A percentile compares a stretch with the other conserved stretches of the same genome.
phyloP scores from a whole-genome alignment of 2,888 invertebrate genomes.

The Platypus cylindrus region DNA sequence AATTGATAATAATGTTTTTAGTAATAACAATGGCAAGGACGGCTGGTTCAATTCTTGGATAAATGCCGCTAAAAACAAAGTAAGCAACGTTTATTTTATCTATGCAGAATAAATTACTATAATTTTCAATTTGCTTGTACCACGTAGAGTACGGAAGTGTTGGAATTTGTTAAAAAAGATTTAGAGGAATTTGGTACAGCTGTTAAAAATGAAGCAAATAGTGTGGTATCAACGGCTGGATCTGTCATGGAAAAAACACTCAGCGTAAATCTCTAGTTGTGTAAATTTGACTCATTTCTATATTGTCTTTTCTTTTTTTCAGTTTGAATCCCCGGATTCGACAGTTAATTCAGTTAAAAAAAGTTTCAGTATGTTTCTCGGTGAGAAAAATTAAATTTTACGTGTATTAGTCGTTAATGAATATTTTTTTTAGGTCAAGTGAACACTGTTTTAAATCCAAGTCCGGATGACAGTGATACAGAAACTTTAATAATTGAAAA shows the following conservation, averaged over 20 bases:
- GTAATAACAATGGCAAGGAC: constrained; percentile 16
- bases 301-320: constrained; percentile 21
- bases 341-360: constrained; percentile 59
- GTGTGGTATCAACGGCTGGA: constrained; percentile 52
- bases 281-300: neutral
- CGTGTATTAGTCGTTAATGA: constrained; percentile 1
- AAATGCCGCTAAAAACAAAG: constrained; percentile 35
- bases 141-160: constrained; percentile 54
- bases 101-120: neutral
- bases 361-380: constrained; percentile 57
- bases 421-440: constrained; percentile 46
- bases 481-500: constrained; percentile 55
- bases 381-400: constrained; percentile 28
- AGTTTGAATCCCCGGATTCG: constrained; percentile 61
- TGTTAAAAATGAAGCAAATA: constrained; percentile 57
- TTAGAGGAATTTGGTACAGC: constrained; percentile 60
- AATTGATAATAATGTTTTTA: no score
- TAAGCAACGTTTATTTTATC: constrained; percentile 15
- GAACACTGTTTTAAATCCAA: constrained; percentile 54
- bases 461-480: constrained; percentile 55
- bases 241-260: constrained; percentile 55
- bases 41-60: constrained; percentile 36
- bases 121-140: neutral
- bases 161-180: constrained; percentile 65
- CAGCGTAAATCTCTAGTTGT: constrained; percentile 37